These are phyloP conservation scores for Salmo trutta DNA, from an alignment of 2,797 vertebrate species.

Conservation along the genomic window DNA sequence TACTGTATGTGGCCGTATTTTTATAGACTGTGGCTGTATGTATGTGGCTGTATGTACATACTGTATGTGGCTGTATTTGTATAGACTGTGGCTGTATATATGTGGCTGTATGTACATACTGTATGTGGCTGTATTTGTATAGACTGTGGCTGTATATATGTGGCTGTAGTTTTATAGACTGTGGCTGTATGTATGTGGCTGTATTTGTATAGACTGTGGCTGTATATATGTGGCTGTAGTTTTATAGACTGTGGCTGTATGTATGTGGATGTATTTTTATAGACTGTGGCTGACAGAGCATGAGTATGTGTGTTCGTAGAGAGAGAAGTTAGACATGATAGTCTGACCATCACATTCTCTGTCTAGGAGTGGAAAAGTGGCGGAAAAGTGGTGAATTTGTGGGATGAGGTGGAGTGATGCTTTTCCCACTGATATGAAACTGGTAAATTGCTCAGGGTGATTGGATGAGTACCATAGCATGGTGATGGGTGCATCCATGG, in stretches of 20 bases:
- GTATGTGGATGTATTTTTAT: not conserved
- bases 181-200: slow-evolving; percentile 4
- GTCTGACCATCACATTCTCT: not conserved
- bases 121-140: not conserved
- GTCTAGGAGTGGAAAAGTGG: too few relatives aligned
- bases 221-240: not conserved
- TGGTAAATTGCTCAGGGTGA: not conserved
- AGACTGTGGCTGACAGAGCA: not conserved
- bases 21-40: too few relatives aligned
- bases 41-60: too few relatives aligned
- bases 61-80: not conserved
- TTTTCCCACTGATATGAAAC: not conserved
- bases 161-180: not conserved
- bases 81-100: too few relatives aligned
- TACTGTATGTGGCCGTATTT: too few relatives aligned
- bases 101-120: not conserved
- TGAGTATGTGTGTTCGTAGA: not conserved
- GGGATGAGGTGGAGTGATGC: not conserved
- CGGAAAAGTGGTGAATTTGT: too few relatives aligned
- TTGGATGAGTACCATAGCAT: not conserved
- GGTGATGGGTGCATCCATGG: not conserved
- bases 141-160: too few relatives aligned
- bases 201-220: too few relatives aligned
- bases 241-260: slow-evolving; percentile 1
- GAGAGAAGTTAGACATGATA: not conserved